Conservation (phyloP, 2,113 vertebrate species). For the Pedetes capensis region DNA sequence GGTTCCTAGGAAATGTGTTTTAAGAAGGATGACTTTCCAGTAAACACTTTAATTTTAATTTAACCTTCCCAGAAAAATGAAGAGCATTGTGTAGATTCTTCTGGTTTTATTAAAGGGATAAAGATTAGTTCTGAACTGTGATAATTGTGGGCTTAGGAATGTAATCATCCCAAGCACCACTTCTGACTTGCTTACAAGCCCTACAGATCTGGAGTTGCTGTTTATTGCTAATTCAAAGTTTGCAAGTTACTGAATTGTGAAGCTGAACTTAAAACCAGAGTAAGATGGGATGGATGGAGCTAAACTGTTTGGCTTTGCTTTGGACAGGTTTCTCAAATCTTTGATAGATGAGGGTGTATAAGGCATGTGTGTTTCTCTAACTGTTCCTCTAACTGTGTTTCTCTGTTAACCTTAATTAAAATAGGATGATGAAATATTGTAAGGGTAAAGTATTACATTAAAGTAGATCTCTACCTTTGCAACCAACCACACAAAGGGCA, state of each 20-base stretch:
- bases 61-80: constrained; percentile 73
- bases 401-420: constrained; percentile 27
- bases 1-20: constrained; percentile 68
- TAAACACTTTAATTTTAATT: constrained; percentile 74
- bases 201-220: constrained; percentile 60
- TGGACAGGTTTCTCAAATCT: constrained; percentile 6
- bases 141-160: constrained; percentile 77
- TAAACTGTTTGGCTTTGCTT: neutral
- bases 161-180: constrained; percentile 75
- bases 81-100: constrained; percentile 73
- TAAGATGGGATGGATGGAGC: neutral
- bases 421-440: neutral
- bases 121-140: constrained; percentile 78
- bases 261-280: constrained; percentile 53
- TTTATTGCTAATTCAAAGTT: constrained; percentile 67
- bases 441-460: neutral
- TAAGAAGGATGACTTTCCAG: constrained; percentile 67
- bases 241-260: constrained; percentile 65
- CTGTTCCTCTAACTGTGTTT: neutral
- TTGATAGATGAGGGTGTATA: neutral
- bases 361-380: neutral
- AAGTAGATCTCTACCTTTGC: neutral
- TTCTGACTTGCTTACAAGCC: constrained; percentile 69
- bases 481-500: neutral
- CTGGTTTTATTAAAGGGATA: constrained; percentile 75